Evolutionary conservation across 2,113 vertebrate genomes (phyloP).

Genomic region (Galemys pyrenaicus): DNA sequence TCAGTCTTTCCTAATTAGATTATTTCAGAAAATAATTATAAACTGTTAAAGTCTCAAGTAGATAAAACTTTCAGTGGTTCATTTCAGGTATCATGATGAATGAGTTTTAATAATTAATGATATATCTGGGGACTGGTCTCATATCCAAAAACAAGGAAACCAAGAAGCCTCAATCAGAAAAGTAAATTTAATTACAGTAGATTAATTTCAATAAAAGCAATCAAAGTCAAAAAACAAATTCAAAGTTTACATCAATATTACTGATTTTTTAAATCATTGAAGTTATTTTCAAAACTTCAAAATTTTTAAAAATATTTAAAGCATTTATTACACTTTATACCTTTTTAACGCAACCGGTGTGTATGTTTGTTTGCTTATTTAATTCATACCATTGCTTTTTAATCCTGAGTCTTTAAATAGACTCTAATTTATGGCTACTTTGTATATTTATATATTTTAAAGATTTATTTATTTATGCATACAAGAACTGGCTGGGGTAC

Average conservation of each 20-base stretch:
- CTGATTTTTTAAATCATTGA: conserved; percentile 20
- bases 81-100: background rate
- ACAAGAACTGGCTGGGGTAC: too few species aligned
- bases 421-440: background rate
- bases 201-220: background rate
- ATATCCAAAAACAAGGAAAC: background rate
- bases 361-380: background rate
- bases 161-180: background rate
- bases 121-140: background rate
- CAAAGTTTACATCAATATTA: background rate
- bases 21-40: conserved; percentile 55
- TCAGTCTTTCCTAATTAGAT: background rate
- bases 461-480: too few species aligned
- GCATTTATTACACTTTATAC: background rate
- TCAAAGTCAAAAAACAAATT: background rate
- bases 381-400: background rate
- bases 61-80: background rate
- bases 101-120: background rate
- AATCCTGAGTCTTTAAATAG: background rate
- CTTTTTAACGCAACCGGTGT: background rate
- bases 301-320: background rate
- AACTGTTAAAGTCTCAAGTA: conserved; percentile 14
- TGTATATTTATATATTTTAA: too few species aligned
- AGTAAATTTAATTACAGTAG: background rate
- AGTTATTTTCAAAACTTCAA: background rate